Evolutionary conservation across 2,113 vertebrate genomes (phyloP), one percentile per base, ranked within the genome.

Genomic region (Glaucomys volans): DNA sequence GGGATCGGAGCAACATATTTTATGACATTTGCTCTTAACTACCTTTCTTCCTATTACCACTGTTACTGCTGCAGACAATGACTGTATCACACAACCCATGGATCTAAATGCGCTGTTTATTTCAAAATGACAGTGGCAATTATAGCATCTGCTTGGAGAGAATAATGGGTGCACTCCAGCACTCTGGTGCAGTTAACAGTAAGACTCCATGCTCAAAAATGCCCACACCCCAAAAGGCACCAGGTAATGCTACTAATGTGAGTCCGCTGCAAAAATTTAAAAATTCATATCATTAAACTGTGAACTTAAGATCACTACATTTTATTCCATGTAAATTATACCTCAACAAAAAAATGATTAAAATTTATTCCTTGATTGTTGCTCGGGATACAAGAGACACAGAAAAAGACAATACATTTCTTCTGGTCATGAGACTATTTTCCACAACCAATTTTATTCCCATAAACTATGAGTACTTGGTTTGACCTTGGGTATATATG

Each of bases 1-100:
- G 28, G 30, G 59, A 87, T 64, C 20, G 40, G 35, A 84, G 86
- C 35, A 47, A 76, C 16, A 9, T 66, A 72, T 40, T 94, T 74
- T 50, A 22, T 76, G 84, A 79, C 69, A 80, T 91, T 83, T 92
- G 66, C 37, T 84, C 90, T 80, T 71, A 75, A 80, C 75, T 75
- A 74, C 80, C 57, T 83, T 84, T 52, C 54, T 90, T 85, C 84
- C 76, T 87, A 16, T 80, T 83, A 96, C 80, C 87, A 75, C 59
- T 4, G 20, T 40, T 75, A 26, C 67, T 5, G 28, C 66, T n/a
- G 26, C 35, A 1, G n/a, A 79, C 42, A 52, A 18, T 64, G 75
- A 94, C 47, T 10, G 0, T 8, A 37, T 57, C 50, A 26, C 5
- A 71, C 50, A 87, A 82, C 37, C 57, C 57, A 20, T 28, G 57